Evolutionary conservation across 2,113 vertebrate genomes (phyloP), one percentile per base, ranked within the genome.

Genomic region (Hydrochoerus hydrochaeris): DNA sequence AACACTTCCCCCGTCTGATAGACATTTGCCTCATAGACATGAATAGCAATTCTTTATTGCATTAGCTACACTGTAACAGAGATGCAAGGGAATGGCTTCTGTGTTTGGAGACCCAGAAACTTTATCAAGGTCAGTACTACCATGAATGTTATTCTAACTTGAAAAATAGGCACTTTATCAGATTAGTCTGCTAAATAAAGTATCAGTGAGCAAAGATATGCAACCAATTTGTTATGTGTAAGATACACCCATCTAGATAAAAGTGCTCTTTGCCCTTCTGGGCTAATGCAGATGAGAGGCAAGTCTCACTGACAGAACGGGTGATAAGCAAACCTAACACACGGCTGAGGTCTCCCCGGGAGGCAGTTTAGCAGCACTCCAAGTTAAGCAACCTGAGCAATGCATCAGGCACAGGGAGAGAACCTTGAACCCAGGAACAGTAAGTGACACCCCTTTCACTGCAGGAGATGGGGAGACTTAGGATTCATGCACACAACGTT

Each of bases 111-210:
- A 97, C 58, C 49, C 6, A 78, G 89, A 91, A 90, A 96, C 63
- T 89, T 86, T 85, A 97, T 96, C 92, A 96, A 95, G 90, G 86
- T 95, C 94, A 71, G 81, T 22, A 71, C 94, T 65, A 78, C 46
- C 38, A 54, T 54, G 84, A 93, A 95, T 94, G 88, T 88, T 95
- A 92, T 90, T 97, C 85, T 95, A 95, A 97, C 92, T 92, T 84
- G 87, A 97, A 82, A 98, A 96, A 91, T 88, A 97, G 93, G 91
- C 85, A 95, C 86, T 69, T 87, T 96, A 97, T 97, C 92, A 95
- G 96, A 95, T 96, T 94, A 97, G 85, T 60, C 92, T 95, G 84
- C 82, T 95, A 93, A 96, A 81, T 86, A 94, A 95, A 94, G 92
- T 85, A 95, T 85, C 92, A 69, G 80, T 54, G 85, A 93, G 52